Conservation (phyloP, 2,797 vertebrate genomes). For the Thaleichthys pacificus region DNA sequence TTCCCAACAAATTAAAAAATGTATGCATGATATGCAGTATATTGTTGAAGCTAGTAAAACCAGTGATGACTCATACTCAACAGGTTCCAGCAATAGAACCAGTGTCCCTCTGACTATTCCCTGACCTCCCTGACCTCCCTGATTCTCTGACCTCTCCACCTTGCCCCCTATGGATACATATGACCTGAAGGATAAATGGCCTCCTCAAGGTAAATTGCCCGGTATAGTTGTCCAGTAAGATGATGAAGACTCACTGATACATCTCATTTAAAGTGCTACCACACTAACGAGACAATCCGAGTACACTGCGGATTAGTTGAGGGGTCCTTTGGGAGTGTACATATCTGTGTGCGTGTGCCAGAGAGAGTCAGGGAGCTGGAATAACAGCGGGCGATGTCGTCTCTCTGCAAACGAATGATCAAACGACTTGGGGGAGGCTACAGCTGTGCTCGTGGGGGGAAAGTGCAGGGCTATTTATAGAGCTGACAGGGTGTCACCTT, state of each 20-base stretch:
- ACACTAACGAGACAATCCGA: background rate
- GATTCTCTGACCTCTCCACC: too few species aligned
- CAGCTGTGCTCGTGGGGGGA: slow-evolving; percentile 62
- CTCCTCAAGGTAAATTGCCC: background rate
- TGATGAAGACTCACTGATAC: background rate
- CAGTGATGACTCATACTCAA: too few species aligned
- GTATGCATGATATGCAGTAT: too few species aligned
- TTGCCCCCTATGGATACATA: too few species aligned
- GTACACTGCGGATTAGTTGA: background rate
- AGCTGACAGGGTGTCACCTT: slow-evolving; percentile 63
- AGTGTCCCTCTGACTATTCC: too few species aligned
- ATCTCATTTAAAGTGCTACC: background rate
- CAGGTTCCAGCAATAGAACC: too few species aligned
- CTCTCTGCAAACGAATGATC: slow-evolving; percentile 60
- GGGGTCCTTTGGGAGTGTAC: background rate
- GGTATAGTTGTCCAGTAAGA: background rate
- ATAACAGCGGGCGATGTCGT: slow-evolving; percentile 50
- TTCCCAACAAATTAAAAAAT: too few species aligned
- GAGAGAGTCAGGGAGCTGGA: slow-evolving; percentile 40
- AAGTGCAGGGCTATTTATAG: slow-evolving; percentile 67
- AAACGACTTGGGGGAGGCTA: slow-evolving; percentile 56
- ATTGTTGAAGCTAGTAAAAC: too few species aligned
- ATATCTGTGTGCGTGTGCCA: background rate
- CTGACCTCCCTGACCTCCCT: too few species aligned
- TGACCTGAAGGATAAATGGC: too few species aligned